A percentile compares a stretch with the other conserved stretches of the same genome.
Evolutionary conservation across 2,113 vertebrate genomes (phyloP).

Genomic region (Pseudonaja textilis): DNA sequence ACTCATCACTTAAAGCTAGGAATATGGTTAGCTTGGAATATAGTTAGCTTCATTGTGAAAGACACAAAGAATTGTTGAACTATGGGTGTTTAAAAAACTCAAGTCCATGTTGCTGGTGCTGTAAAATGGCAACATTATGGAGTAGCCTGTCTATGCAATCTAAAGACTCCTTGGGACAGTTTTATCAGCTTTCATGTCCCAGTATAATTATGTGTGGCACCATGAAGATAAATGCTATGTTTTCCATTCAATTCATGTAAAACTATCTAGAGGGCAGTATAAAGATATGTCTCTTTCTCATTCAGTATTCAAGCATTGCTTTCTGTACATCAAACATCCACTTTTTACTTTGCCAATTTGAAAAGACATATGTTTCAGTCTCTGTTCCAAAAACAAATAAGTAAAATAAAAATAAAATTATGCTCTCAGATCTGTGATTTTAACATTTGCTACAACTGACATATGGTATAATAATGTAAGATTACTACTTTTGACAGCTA

Average conservation of each 20-base stretch:
- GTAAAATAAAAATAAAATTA: neutral
- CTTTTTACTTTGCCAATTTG: neutral
- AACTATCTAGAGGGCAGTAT: neutral
- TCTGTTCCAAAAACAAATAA: neutral
- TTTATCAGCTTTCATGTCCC: conserved; percentile 2
- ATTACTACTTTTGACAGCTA: neutral
- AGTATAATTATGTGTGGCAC: conserved; percentile 4
- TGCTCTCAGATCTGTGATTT: neutral
- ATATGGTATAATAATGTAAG: neutral
- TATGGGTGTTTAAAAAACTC: neutral
- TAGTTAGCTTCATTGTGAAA: neutral
- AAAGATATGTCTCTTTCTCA: neutral
- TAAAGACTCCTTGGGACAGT: conserved; percentile 15
- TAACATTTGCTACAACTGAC: neutral
- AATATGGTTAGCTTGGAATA: neutral
- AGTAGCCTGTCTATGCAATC: neutral
- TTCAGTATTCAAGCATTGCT: neutral
- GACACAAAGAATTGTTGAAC: neutral
- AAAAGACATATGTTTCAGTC: neutral
- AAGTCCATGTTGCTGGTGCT: conserved; percentile 1
- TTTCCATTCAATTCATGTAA: neutral
- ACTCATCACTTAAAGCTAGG: neutral
- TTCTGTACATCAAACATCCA: neutral
- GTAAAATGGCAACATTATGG: conserved; percentile 1
- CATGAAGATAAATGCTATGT: conserved; percentile 3